Conservation (phyloP, 2,113 vertebrate species). For the Leucopsar rothschildi region DNA sequence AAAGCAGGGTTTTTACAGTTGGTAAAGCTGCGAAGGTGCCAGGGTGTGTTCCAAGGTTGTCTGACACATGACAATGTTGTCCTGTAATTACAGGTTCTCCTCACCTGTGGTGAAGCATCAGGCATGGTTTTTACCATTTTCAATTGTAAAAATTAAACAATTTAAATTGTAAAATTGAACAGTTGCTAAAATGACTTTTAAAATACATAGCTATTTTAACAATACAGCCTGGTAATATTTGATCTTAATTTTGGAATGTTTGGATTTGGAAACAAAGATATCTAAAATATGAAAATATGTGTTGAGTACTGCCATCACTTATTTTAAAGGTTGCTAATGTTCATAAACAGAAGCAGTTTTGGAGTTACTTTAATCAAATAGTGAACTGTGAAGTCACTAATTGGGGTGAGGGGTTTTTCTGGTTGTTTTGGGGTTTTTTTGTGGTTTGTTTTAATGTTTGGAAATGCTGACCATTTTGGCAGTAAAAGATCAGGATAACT, state of each 20-base stretch:
- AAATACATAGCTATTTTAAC: conserved; percentile 17
- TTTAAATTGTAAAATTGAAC: neutral
- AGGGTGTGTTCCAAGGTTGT: neutral
- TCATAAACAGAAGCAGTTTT: neutral
- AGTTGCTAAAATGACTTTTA: neutral
- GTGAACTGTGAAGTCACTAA: neutral
- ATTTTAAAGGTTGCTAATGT: neutral
- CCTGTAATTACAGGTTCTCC: neutral
- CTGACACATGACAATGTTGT: neutral
- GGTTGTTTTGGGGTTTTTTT: neutral
- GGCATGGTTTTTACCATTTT: neutral
- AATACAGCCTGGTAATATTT: neutral
- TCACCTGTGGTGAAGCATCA: neutral
- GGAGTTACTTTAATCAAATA: neutral
- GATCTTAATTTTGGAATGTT: conserved; percentile 24
- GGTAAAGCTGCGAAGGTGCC: neutral
- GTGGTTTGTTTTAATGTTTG: neutral
- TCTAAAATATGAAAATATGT: neutral
- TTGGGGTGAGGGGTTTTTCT: neutral
- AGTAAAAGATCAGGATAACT: neutral
- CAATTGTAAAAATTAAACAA: neutral
- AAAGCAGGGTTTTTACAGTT: neutral
- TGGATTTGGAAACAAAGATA: neutral
- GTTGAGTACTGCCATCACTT: neutral
- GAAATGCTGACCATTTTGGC: neutral